Evolutionary conservation across 2,888 invertebrate genomes (phyloP), one percentile per base, ranked within the genome.

Genomic region (Schizaphis graminum): DNA sequence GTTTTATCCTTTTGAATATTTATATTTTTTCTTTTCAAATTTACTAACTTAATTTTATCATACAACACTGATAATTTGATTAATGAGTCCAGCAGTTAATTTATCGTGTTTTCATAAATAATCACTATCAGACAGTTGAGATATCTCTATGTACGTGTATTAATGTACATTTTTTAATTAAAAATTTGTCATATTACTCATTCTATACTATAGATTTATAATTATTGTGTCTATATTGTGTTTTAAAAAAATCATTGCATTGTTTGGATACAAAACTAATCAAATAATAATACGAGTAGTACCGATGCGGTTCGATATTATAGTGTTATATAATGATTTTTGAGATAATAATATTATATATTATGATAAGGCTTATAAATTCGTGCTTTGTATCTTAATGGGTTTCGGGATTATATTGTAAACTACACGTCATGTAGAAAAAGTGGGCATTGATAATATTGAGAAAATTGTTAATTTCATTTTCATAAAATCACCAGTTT

Each of bases 1-100:
- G 41, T 8, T 47, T 61, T 67, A 47, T 90, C n/a, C 61, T 90
- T 89, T 90, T 90, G 61, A 61, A 90, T 90, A 90, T 90, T 90
- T 61, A 90, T 47, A 67, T 24, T 61, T 61, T 90, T 67, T 47
- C n/a, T 47, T 41, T 90, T 90, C 26, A 67, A 47, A 90, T 47
- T 28, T 67, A n/a, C 8, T 4, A 67, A 61, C 61, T 61, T 90
- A 90, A 61, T 90, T 47, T 47, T n/a, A 44, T 61, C 24, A n/a
- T 67, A 90, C n/a, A 89, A 24, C n/a, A n/a, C 47, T 21, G 61
- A 67, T 90, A 47, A 47, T 90, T 90, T 90, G 61, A 90, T 90
- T 67, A 67, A 90, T 90, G 90, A 90, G 28, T 16, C 16, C 1
- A 61, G 28, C 28, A 13, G 90, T 67, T 90, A 47, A 67, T 90